phyloP scores from a whole-genome alignment of 2,113 vertebrate genomes.

The Cyanistes caeruleus region DNA sequence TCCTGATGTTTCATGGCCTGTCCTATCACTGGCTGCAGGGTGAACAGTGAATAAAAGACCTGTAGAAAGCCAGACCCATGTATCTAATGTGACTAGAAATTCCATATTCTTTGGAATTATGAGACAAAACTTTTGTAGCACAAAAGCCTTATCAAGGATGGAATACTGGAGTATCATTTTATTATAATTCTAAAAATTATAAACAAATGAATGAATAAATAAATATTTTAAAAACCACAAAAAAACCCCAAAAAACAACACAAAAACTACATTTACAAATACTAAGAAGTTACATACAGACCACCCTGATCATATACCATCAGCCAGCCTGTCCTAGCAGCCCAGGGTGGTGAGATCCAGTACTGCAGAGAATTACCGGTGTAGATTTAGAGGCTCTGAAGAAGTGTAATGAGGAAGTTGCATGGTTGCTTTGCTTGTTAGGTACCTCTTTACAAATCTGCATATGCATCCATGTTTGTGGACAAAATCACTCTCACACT shows the following conservation, averaged over 20 bases:
- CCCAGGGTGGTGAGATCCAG: background rate
- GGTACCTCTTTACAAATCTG: background rate
- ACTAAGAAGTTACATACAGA: background rate
- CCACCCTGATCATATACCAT: accelerated
- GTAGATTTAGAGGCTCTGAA: background rate
- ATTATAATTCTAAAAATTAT: background rate
- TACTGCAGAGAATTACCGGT: accelerated
- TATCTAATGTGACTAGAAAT: background rate
- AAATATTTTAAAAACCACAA: too few species aligned
- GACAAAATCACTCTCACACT: background rate
- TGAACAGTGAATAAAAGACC: background rate
- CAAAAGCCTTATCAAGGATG: background rate
- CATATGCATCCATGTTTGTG: background rate
- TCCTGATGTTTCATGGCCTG: background rate
- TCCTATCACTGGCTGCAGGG: background rate
- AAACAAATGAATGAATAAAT: too few species aligned
- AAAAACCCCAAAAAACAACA: too few species aligned
- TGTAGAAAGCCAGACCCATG: background rate
- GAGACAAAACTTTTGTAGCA: accelerated
- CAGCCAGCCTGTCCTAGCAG: accelerated
- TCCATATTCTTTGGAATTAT: background rate
- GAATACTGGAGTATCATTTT: background rate
- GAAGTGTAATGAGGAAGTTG: accelerated
- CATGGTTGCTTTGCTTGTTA: background rate
- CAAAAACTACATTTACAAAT: too few species aligned